Conservation (phyloP, 1,140 invertebrate genomes). For the Sycophila sp. region DNA sequence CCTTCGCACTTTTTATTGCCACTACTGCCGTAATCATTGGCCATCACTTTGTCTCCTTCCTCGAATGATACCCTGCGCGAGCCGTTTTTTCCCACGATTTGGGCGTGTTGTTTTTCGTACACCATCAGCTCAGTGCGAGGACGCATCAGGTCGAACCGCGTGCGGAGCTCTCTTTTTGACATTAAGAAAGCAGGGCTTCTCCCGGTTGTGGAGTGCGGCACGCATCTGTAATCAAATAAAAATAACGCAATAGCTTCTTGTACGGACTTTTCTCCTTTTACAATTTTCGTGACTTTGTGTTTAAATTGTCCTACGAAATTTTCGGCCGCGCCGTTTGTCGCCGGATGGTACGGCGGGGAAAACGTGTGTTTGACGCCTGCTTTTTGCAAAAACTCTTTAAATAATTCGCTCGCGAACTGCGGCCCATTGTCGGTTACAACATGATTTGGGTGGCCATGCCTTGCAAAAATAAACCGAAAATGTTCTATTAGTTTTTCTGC, state of each 20-base stretch:
- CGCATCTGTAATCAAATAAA: conserved; percentile 47
- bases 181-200: conserved; percentile 30
- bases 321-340: too few species aligned
- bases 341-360: conserved; percentile 42
- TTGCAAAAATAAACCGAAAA: background rate
- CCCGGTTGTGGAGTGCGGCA: conserved; percentile 47
- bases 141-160: conserved; percentile 13
- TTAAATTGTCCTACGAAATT: conserved; percentile 40
- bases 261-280: conserved; percentile 23
- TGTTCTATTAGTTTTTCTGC: background rate
- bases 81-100: background rate
- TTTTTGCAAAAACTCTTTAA: conserved; percentile 38
- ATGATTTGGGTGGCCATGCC: background rate
- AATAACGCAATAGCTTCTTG: conserved; percentile 43
- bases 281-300: conserved; percentile 43
- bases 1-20: background rate
- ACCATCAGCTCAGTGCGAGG: background rate
- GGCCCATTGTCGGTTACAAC: background rate
- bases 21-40: background rate
- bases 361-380: conserved; percentile 45
- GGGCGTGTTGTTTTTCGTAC: conserved; percentile 1
- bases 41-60: background rate
- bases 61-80: background rate
- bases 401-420: conserved; percentile 35
- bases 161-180: conserved; percentile 2